Conservation (phyloP, 2,113 vertebrate species). For the Catharus fuscescens region DNA sequence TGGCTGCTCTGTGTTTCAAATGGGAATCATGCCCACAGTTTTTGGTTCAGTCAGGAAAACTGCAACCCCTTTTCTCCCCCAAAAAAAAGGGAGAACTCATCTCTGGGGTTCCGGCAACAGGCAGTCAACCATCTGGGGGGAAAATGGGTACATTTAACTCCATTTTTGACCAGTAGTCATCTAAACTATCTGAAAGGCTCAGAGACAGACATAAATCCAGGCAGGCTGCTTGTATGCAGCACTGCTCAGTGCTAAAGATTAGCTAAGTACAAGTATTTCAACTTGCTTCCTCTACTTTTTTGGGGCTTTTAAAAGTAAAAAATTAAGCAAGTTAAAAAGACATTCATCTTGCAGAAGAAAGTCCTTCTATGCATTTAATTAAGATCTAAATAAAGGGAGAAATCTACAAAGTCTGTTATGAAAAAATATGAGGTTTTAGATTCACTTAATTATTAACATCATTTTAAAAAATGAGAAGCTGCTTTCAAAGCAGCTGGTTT, state of each 20-base stretch:
- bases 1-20: neutral
- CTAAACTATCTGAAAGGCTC: neutral
- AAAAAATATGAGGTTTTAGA: neutral
- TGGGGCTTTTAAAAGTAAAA: neutral
- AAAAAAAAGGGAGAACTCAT: neutral
- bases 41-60: neutral
- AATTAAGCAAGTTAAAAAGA: slow-evolving; percentile 1
- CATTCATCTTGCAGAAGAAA: neutral
- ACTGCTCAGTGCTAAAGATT: neutral
- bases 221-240: neutral
- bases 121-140: neutral
- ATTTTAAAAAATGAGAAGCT: neutral
- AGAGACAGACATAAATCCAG: neutral
- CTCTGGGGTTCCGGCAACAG: neutral
- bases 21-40: neutral
- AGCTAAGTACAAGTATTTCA: neutral
- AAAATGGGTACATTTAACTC: neutral
- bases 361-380: neutral
- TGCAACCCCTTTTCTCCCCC: neutral
- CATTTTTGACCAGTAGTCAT: neutral
- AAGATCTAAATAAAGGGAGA: neutral
- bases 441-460: neutral
- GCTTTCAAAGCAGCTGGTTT: slow-evolving; percentile 8
- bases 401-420: neutral
- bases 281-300: neutral